phyloP scores from a whole-genome alignment of 2,888 invertebrate species.

The Buathra laborator region DNA sequence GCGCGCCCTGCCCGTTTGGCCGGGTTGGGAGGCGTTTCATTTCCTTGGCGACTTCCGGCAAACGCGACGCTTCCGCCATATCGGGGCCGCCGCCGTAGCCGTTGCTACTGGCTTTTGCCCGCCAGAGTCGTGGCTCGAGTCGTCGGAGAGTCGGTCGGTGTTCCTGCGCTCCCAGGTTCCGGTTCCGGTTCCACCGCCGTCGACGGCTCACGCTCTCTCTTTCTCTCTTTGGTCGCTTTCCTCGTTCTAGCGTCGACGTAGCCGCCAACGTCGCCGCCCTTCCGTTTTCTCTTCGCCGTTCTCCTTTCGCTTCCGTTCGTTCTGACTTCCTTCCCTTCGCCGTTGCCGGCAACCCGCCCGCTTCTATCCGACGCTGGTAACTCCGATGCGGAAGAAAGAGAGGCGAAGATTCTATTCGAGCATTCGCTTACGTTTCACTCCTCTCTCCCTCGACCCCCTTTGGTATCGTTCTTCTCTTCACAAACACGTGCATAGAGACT shows the following conservation, averaged over 20 bases:
- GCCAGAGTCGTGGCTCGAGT: conserved; percentile 65
- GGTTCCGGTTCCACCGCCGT: conserved; percentile 79
- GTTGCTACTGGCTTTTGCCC: conserved; percentile 65
- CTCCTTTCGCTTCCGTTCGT: conserved; percentile 80
- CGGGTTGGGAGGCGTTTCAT: conserved; percentile 81
- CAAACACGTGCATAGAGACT: conserved; percentile 1
- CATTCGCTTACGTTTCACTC: conserved; percentile 63
- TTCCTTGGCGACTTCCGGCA: conserved; percentile 85
- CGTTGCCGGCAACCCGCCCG: conserved; percentile 54
- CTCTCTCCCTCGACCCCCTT: conserved; percentile 8
- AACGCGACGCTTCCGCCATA: conserved; percentile 84
- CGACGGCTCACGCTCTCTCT: conserved; percentile 42
- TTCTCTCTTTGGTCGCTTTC: conserved; percentile 60
- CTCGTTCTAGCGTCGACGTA: conserved; percentile 54
- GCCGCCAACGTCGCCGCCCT: conserved; percentile 66
- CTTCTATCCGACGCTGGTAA: conserved; percentile 32
- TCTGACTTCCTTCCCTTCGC: conserved; percentile 72
- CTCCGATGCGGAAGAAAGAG: conserved; percentile 27
- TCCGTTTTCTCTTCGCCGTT: conserved; percentile 79
- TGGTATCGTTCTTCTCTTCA: conserved; percentile 5
- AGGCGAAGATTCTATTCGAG: conserved; percentile 32
- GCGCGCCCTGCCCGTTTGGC: conserved; percentile 55
- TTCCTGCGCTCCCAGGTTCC: conserved; percentile 80
- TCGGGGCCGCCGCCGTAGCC: conserved; percentile 72
- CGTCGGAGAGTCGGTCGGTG: conserved; percentile 74